Conservation (phyloP, 2,888 invertebrate genomes). For the Acleris laterana region DNA sequence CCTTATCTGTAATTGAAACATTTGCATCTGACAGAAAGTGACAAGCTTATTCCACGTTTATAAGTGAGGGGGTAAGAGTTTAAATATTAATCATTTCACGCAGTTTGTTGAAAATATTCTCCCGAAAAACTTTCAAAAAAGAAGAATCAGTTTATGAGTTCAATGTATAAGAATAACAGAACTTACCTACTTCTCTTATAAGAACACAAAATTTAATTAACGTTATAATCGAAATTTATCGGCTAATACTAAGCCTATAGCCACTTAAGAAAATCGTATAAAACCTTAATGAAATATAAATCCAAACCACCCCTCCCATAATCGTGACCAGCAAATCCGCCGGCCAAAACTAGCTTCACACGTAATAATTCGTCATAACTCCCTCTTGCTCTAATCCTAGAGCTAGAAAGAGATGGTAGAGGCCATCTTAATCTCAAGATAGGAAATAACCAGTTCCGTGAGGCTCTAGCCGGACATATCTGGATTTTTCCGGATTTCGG, state of each 20-base stretch:
- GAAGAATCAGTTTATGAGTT: too few species aligned
- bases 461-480: conserved; percentile 59
- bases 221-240: background rate
- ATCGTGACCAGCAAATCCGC: conserved; percentile 7
- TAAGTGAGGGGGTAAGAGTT: too few species aligned
- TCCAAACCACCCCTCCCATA: background rate
- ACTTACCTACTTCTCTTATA: too few species aligned
- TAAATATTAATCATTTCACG: too few species aligned
- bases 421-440: conserved; percentile 60
- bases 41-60: too few species aligned
- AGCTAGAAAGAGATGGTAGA: conserved; percentile 32
- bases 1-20: too few species aligned
- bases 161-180: too few species aligned
- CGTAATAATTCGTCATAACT: conserved; percentile 22
- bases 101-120: too few species aligned
- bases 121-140: too few species aligned
- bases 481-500: conserved; percentile 65
- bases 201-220: background rate
- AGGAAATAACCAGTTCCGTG: conserved; percentile 69
- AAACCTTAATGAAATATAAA: conserved; percentile 11
- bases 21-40: too few species aligned
- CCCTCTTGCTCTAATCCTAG: conserved; percentile 28
- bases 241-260: background rate
- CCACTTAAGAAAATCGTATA: background rate
- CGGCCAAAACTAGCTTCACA: conserved; percentile 7